Evolutionary conservation across 2,888 invertebrate genomes (phyloP).

Genomic region (Altica lythri): DNA sequence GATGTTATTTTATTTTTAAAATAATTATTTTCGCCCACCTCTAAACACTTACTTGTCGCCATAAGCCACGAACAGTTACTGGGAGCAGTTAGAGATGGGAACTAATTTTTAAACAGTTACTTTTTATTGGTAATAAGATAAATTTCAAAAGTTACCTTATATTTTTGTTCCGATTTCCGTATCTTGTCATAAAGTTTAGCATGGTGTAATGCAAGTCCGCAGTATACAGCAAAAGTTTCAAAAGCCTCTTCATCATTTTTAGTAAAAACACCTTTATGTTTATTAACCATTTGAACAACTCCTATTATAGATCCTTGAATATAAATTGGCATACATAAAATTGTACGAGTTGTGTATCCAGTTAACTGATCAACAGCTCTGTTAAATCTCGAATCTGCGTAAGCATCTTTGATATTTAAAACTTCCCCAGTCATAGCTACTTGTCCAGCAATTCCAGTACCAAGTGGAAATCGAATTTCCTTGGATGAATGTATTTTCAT

Average conservation of each 20-base stretch:
- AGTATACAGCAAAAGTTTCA: constrained; percentile 83
- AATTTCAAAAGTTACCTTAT: no score
- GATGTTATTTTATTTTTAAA: no score
- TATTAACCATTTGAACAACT: constrained; percentile 87
- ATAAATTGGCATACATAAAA: constrained; percentile 87
- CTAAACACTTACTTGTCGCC: no score
- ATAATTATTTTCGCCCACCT: no score
- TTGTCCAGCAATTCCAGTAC: constrained; percentile 80
- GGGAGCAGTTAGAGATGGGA: no score
- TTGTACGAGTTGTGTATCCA: constrained; percentile 69
- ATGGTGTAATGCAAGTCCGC: constrained; percentile 83
- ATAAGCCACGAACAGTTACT: no score
- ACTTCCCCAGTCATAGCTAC: constrained; percentile 80
- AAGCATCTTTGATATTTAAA: constrained; percentile 82
- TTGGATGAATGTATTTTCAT: constrained; percentile 54
- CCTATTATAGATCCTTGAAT: constrained; percentile 79
- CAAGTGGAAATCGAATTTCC: constrained; percentile 72
- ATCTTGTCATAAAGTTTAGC: constrained; percentile 85
- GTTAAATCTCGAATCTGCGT: constrained; percentile 78
- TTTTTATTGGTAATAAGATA: no score
- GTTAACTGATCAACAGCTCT: constrained; percentile 70
- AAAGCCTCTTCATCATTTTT: constrained; percentile 80
- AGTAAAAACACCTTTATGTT: constrained; percentile 62
- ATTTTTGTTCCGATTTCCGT: constrained; percentile 80
- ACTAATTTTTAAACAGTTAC: no score